Conservation (phyloP, 1,140 invertebrate genomes). For the Glossosoma conforme region DNA sequence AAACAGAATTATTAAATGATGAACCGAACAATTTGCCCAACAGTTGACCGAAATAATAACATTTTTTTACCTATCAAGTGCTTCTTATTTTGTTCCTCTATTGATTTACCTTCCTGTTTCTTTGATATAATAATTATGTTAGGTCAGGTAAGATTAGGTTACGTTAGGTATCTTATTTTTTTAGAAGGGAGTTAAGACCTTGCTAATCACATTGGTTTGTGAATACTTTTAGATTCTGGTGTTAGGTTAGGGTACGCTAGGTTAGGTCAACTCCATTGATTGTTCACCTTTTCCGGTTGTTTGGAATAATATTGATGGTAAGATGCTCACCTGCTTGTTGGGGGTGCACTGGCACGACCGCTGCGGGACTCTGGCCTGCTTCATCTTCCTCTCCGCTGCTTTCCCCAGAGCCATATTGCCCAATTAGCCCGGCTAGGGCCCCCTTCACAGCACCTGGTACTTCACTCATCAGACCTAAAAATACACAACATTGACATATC, state of each 20-base stretch:
- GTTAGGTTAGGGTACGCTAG: background rate
- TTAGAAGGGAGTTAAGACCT: background rate
- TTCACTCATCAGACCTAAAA: no score
- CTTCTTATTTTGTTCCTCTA: no score
- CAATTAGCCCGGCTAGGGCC: conserved; percentile 13
- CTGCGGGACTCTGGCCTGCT: background rate
- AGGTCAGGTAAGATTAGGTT: no score
- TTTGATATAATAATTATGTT: no score
- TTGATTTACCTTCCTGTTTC: no score
- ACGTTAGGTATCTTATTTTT: no score
- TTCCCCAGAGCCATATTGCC: conserved; percentile 11
- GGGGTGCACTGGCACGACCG: background rate
- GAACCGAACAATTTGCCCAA: no score
- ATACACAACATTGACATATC: no score
- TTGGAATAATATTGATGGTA: background rate
- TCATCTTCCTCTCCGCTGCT: conserved; percentile 8
- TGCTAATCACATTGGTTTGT: background rate
- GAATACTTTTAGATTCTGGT: background rate
- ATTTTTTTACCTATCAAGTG: no score
- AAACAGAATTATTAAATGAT: no score
- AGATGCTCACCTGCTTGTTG: conserved; percentile 6
- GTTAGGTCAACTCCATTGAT: background rate
- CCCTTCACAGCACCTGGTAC: background rate
- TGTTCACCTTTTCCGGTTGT: background rate
- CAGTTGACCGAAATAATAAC: no score